A percentile compares a stretch with the other conserved stretches of the same genome.
Evolutionary conservation across 2,888 invertebrate species (phyloP).

Genomic region (Dasypolia templi): DNA sequence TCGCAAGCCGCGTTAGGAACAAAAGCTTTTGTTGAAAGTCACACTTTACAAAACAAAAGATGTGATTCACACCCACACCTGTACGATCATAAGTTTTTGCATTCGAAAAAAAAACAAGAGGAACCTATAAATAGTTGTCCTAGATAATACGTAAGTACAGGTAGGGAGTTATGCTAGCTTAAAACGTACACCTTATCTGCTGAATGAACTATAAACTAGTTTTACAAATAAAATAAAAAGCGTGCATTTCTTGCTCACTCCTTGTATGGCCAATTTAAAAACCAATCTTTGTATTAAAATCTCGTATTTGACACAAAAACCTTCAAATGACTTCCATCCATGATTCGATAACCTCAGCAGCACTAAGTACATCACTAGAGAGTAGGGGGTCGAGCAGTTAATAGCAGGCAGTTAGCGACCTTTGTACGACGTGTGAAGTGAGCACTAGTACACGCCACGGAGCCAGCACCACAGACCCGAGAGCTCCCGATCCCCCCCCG

Average conservation of each 20-base stretch:
- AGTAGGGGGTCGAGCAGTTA: slow-evolving; percentile 84
- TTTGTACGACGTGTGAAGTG: slow-evolving; percentile 89
- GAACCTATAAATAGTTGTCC: not conserved
- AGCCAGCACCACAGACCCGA: slow-evolving; percentile 62
- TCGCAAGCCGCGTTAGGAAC: too few relatives aligned
- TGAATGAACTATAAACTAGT: not conserved
- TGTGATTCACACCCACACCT: too few relatives aligned
- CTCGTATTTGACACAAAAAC: not conserved
- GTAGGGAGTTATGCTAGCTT: not conserved
- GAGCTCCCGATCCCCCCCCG: slow-evolving; percentile 64
- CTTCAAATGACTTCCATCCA: too few relatives aligned
- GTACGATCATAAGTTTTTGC: not conserved
- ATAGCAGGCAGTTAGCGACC: slow-evolving; percentile 90
- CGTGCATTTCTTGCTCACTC: not conserved
- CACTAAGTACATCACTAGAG: slow-evolving; percentile 77
- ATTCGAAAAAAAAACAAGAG: not conserved
- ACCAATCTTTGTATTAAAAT: not conserved
- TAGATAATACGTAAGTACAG: too few relatives aligned
- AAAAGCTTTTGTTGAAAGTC: too few relatives aligned
- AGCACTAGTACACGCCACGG: slow-evolving; percentile 84
- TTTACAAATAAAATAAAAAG: not conserved
- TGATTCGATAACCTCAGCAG: slow-evolving; percentile 41
- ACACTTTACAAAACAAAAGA: not conserved
- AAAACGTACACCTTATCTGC: not conserved
- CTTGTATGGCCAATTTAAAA: not conserved